Percentiles rank a stretch among this genome's conserved stretches.
Conservation (phyloP, 1,140 invertebrate genomes). For the Lepeophtheirus salmonis region DNA sequence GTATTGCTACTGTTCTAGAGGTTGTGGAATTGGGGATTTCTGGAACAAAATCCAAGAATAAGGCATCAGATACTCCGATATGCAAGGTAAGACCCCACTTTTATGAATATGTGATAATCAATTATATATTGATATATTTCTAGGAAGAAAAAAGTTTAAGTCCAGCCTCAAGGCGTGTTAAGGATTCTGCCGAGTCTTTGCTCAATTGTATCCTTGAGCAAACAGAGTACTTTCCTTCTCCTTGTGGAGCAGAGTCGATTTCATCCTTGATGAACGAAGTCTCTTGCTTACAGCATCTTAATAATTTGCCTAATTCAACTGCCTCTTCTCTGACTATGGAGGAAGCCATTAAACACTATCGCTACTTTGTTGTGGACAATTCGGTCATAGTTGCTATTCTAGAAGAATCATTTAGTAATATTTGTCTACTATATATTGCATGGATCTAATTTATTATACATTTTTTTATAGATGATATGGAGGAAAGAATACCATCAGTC, state of each 20-base stretch:
- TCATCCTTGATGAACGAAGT: constrained; percentile 72
- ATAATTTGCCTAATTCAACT: no score
- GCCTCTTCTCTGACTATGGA: constrained; percentile 32
- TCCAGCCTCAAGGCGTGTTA: constrained; percentile 82
- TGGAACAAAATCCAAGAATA: constrained; percentile 47
- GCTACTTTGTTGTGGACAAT: constrained; percentile 76
- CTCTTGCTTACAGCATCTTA: constrained; percentile 58
- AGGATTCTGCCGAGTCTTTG: constrained; percentile 82
- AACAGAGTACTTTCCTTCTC: constrained; percentile 58
- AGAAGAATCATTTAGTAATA: constrained; percentile 62
- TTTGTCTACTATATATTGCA: not conserved
- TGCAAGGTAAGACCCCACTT: no score
- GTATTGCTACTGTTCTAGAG: constrained; percentile 74
- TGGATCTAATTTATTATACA: not conserved
- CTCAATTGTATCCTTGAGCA: constrained; percentile 77
- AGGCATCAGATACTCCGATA: constrained; percentile 65
- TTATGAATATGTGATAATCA: no score
- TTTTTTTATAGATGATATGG: not conserved
- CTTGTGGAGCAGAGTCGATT: constrained; percentile 58
- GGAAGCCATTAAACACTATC: constrained; percentile 43
- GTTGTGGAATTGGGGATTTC: constrained; percentile 94
- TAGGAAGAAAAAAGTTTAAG: constrained; percentile 88
- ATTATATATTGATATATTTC: no score
- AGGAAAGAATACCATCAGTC: not conserved
- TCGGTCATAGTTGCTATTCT: constrained; percentile 66